Conservation (phyloP, 2,797 vertebrate species). For the Gymnothorax reevesii region DNA sequence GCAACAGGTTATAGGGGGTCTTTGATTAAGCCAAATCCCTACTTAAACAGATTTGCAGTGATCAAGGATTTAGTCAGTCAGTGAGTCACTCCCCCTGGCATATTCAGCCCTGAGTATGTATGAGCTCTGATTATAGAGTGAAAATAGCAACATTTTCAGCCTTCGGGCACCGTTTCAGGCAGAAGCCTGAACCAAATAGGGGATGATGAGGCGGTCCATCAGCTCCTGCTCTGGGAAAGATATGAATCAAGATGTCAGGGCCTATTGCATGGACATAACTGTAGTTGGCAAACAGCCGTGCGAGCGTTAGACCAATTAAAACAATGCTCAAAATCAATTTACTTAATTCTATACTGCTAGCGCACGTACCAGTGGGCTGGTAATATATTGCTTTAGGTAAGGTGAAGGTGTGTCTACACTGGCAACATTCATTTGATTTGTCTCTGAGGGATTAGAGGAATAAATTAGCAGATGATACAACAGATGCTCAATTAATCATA, state of each 20-base stretch:
- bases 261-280: not conserved
- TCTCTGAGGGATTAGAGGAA: not conserved
- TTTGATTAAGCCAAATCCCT: constrained; percentile 7
- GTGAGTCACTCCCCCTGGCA: not conserved
- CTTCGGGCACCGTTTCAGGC: not conserved
- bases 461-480: not conserved
- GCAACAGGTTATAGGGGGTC: not conserved
- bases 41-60: constrained; percentile 1
- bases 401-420: not conserved
- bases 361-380: not conserved
- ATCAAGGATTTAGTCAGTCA: constrained; percentile 6
- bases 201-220: not conserved
- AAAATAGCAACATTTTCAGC: constrained; percentile 9
- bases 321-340: constrained; percentile 6
- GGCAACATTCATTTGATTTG: not conserved
- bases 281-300: not conserved
- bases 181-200: not conserved
- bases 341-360: not conserved
- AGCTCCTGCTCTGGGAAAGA: not conserved
- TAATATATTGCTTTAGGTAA: not conserved
- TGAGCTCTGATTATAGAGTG: not conserved
- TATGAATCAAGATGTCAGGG: not conserved
- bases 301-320: not conserved
- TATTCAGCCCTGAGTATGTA: not conserved
- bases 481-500: not conserved